Evolutionary conservation across 2,888 invertebrate species (phyloP).

Genomic region (Nomada lathburiana): DNA sequence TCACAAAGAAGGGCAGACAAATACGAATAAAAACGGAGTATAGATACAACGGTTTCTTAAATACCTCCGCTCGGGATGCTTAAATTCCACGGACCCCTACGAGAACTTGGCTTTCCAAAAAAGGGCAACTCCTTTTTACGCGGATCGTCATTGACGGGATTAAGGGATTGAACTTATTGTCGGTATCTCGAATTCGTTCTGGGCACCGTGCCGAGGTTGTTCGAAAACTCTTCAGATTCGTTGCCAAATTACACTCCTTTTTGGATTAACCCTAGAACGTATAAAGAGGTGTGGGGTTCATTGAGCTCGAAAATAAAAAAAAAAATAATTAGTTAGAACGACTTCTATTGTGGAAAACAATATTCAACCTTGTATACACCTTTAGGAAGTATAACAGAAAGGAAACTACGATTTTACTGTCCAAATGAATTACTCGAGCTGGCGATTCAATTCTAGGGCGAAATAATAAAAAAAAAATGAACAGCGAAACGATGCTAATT

Average conservation of each 20-base stretch:
- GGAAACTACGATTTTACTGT: too few relatives aligned
- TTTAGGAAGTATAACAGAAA: too few relatives aligned
- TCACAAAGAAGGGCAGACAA: too few relatives aligned
- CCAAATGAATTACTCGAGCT: too few relatives aligned
- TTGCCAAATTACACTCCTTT: slow-evolving; percentile 49
- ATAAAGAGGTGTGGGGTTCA: too few relatives aligned
- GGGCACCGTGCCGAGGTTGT: slow-evolving; percentile 31
- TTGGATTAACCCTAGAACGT: neutral
- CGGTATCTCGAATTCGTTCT: slow-evolving; percentile 2
- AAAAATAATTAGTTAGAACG: too few relatives aligned
- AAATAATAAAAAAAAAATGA: too few relatives aligned
- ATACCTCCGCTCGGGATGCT: neutral
- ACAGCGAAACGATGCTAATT: too few relatives aligned
- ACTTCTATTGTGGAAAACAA: too few relatives aligned
- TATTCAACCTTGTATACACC: too few relatives aligned
- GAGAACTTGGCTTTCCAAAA: neutral
- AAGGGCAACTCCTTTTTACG: neutral
- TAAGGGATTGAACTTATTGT: slow-evolving; percentile 33
- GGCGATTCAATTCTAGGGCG: too few relatives aligned
- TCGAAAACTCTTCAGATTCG: slow-evolving; percentile 25
- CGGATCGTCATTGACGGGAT: slow-evolving; percentile 18
- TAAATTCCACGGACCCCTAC: neutral
- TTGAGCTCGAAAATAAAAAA: too few relatives aligned
- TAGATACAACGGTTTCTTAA: neutral
- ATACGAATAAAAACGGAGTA: neutral